Base-by-base conservation (phyloP, 2,888 invertebrate genomes). In the Lordiphosa fenestrarum region DNA sequence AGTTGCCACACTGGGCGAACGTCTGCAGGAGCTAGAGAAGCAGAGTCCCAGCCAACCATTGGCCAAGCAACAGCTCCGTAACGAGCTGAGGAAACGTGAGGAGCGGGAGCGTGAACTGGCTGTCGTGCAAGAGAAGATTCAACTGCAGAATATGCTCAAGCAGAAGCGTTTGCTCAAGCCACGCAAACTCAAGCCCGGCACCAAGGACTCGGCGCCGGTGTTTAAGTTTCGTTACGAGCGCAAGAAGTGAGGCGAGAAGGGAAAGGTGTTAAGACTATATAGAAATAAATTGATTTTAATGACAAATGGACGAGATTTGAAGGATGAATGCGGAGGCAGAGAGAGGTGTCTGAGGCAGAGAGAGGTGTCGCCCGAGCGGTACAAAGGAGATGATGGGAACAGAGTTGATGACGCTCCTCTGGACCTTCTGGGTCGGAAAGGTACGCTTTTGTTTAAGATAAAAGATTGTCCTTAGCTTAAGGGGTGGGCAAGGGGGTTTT, bases 211-310 rank as follows among this genome's bases (percentile, higher is more conserved):
- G 0, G 93, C 96, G 0, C 94, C 96, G 0, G 91, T 96, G 4
- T 96, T 95, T 86, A 90, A 93, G 75, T 97, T 96, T 91, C 93
- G 93, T 71, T 95, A 94, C 85, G 93, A 95, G 87, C 92, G 97
- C 71, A 96, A 96, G 87, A 93, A 93, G 36, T 63, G 12, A 54
- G 25, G 13, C 7, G 25, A 23, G 4, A 25, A 25, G 6, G 25
- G 6, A 2, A 2, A 25, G 9, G 7, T 30, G 25, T 25, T 25
- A 25, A 25, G 25, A 25, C 25, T 25, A 25, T 30, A 3, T 30
- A 30, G 30, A 7, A 30, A 30, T 30, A 30, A 30, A 30, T 30
- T 6, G 7, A 7, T 7, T 6, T 25, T 25, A 25, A 25, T 25
- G 6, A 9, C 9, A 9, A 30, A 9, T 9, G 30, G 6, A 6